Percentiles rank a stretch among this genome's conserved stretches.
Evolutionary conservation across 2,113 vertebrate species (phyloP).

Genomic region (Cathartes aura): DNA sequence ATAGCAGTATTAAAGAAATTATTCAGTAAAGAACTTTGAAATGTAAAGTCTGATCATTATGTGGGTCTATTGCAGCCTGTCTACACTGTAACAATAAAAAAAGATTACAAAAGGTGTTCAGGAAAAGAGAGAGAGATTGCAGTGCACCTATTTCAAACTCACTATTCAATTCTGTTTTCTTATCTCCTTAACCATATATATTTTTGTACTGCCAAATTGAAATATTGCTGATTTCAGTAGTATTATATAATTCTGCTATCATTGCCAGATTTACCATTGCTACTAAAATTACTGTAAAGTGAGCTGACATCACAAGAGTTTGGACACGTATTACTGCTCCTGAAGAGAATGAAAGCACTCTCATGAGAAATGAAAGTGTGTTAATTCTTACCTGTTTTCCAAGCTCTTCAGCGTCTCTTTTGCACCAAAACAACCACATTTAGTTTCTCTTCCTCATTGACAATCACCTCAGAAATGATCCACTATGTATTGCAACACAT

Average conservation of each 20-base stretch:
- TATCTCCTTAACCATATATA: conserved; percentile 23
- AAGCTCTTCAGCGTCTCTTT: not conserved
- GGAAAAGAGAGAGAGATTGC: not conserved
- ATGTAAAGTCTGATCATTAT: conserved; percentile 46
- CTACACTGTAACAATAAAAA: conserved; percentile 29
- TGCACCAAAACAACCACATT: not conserved
- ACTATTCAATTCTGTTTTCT: conserved; percentile 28
- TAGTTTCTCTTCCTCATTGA: not conserved
- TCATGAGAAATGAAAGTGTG: not conserved
- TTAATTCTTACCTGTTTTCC: not conserved
- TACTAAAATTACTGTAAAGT: conserved; percentile 10
- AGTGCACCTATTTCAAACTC: not conserved
- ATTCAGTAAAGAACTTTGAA: conserved; percentile 31
- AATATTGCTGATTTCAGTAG: conserved; percentile 14
- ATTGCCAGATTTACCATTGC: conserved; percentile 4
- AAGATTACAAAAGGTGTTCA: conserved; percentile 41
- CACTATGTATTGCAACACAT: not conserved
- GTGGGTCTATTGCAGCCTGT: conserved; percentile 2
- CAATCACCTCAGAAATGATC: not conserved
- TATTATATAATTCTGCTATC: not conserved
- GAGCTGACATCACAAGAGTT: not conserved
- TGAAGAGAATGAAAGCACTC: not conserved
- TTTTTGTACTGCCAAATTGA: conserved; percentile 16
- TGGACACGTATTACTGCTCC: not conserved
- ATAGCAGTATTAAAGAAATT: conserved; percentile 43